Base-by-base conservation (phyloP, 2,888 invertebrate species). In the Chironomus tentans region DNA sequence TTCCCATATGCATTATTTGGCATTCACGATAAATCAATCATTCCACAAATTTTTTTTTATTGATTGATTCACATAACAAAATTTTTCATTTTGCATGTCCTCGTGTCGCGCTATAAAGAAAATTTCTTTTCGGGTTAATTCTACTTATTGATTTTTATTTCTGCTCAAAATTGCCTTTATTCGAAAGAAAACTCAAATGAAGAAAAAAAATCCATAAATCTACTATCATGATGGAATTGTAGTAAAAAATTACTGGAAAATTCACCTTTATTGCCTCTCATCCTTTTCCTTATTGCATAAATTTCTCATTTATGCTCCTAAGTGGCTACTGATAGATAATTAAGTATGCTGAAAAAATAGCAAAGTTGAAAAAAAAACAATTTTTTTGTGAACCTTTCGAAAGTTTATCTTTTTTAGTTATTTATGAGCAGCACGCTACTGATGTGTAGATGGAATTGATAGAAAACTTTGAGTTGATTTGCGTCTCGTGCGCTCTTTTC, bases 111-210 rank as follows among this genome's bases (percentile, higher is more conserved):
- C 38, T 7, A 38, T 38, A 38, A 38, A 38, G 38, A 38, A 38
- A 38, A 38, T 38, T 38, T 38, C 38, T 10, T 68, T 71, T 71
- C 71, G 71, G 71, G 71, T 71, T 71, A 71, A 61, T 61, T 71
- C 46, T 10, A 18, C 24, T 56, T 24, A 71, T 71, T 21, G 71
- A 71, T 71, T 71, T 71, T 61, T 6, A 13, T 24, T 68, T 13
- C n/a, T 70, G 28, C 56, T 56, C 56, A 56, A 15, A 56, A 56
- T 15, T 56, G n/a, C 15, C 15, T 56, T 56, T 56, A 15, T 56
- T 48, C 50, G 3, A 56, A 38, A 38, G 38, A 15, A 56, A 56
- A 28, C 28, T 38, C 7, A 38, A 38, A 28, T 28, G 28, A 38
- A 28, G 22, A 28, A 28, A 4, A 5, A 65, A 24, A 65, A 65